phyloP scores from a whole-genome alignment of 92 coral and sea anemone genomes.

The Siderastrea siderea region DNA sequence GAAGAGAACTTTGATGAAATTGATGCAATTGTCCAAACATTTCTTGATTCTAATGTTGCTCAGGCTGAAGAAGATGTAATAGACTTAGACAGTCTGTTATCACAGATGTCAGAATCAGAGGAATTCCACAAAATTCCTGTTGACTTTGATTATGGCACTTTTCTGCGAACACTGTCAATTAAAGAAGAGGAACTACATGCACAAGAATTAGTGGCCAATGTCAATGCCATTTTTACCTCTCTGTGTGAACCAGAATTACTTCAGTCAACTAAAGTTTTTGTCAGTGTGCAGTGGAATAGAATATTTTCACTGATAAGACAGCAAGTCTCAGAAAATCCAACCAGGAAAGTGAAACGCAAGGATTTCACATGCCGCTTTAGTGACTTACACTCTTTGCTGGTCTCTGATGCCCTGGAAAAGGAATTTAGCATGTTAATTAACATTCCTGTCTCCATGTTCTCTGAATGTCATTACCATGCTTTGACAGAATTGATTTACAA shows the following conservation, averaged over 20 bases:
- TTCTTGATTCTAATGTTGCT: neutral
- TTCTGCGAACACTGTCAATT: neutral
- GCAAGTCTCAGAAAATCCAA: constrained; percentile 27
- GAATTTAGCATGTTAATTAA: constrained; percentile 20
- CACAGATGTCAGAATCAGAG: neutral
- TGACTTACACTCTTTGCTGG: constrained; percentile 27
- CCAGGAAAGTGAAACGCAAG: constrained; percentile 43
- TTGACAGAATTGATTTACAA: neutral
- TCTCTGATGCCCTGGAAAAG: too few relatives aligned
- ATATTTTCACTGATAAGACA: constrained; percentile 28
- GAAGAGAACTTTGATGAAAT: neutral
- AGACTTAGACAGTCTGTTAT: neutral
- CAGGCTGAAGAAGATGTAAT: neutral
- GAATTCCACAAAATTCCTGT: neutral
- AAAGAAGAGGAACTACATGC: neutral
- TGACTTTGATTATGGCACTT: neutral
- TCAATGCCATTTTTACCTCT: neutral
- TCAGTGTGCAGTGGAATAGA: constrained; percentile 43
- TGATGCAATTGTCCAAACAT: neutral
- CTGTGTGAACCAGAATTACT: neutral
- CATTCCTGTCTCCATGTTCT: neutral
- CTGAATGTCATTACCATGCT: neutral
- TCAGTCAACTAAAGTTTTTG: neutral
- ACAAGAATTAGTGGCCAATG: neutral
- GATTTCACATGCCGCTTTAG: constrained; percentile 53